phyloP scores from a whole-genome alignment of 1,140 invertebrate genomes.

The Plodia interpunctella region DNA sequence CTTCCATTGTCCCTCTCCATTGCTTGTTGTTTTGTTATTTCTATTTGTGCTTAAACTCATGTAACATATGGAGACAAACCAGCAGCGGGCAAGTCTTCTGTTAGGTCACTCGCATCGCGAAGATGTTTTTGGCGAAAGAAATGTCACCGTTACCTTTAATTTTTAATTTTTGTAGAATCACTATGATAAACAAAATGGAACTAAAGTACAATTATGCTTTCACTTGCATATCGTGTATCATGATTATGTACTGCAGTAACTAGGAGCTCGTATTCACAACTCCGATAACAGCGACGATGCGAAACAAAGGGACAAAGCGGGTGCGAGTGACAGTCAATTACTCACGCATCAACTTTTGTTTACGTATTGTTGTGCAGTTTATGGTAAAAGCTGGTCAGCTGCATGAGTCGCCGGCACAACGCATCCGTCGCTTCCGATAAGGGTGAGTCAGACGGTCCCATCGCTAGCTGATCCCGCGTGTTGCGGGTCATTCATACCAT shows the following conservation, averaged over 20 bases:
- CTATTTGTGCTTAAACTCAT: too few species aligned
- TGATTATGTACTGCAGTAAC: slow-evolving; percentile 1
- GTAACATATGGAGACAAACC: too few species aligned
- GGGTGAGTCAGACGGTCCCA: slow-evolving; percentile 46
- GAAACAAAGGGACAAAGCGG: slow-evolving; percentile 66
- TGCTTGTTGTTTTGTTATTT: too few species aligned
- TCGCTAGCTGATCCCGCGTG: slow-evolving; percentile 30
- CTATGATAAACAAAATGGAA: too few species aligned
- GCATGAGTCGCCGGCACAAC: slow-evolving; percentile 41
- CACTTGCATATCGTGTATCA: neutral
- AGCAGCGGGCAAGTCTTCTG: too few species aligned
- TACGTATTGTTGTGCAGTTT: slow-evolving; percentile 45
- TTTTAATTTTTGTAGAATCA: too few species aligned
- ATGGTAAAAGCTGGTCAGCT: slow-evolving; percentile 60
- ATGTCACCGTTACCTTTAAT: too few species aligned
- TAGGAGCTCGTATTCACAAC: slow-evolving; percentile 8
- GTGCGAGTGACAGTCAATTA: slow-evolving; percentile 54
- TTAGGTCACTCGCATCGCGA: too few species aligned
- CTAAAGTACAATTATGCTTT: neutral
- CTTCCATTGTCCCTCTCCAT: too few species aligned
- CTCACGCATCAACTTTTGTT: slow-evolving; percentile 48
- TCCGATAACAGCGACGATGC: neutral
- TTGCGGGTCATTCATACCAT: slow-evolving; percentile 36
- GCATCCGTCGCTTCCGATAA: slow-evolving; percentile 68
- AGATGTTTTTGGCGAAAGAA: too few species aligned